Evolutionary conservation across 2,888 invertebrate species (phyloP).

Genomic region (Drosophila stalkeri): DNA sequence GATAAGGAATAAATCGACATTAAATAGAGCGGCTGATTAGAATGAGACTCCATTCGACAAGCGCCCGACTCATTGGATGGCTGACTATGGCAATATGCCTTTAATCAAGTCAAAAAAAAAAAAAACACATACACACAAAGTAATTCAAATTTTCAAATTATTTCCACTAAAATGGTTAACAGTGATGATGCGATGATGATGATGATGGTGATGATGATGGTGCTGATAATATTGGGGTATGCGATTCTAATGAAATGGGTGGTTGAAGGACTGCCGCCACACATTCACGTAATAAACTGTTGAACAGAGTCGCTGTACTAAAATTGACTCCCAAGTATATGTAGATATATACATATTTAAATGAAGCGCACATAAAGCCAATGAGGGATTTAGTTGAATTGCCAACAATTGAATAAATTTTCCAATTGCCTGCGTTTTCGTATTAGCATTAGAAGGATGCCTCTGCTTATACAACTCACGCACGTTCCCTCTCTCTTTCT

Average conservation of each 20-base stretch:
- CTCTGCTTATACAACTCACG: slow-evolving; percentile 42
- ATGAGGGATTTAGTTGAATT: slow-evolving; percentile 82
- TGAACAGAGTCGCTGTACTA: slow-evolving; percentile 9
- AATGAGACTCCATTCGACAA: not conserved
- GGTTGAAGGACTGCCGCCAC: slow-evolving; percentile 23
- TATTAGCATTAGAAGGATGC: slow-evolving; percentile 76
- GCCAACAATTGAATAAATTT: slow-evolving; percentile 84
- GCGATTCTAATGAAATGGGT: slow-evolving; percentile 32
- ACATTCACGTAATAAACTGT: slow-evolving; percentile 42
- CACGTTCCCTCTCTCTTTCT: slow-evolving; percentile 37
- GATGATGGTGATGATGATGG: slow-evolving; percentile 14
- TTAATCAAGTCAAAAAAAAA: slow-evolving; percentile 67
- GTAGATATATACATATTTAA: slow-evolving; percentile 55
- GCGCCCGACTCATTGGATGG: slow-evolving; percentile 1
- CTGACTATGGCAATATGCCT: slow-evolving; percentile 56
- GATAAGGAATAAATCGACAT: not conserved
- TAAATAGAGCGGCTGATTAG: not conserved
- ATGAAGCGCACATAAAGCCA: slow-evolving; percentile 78
- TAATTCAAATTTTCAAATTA: slow-evolving; percentile 78
- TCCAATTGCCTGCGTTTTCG: slow-evolving; percentile 82
- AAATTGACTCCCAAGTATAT: slow-evolving; percentile 11
- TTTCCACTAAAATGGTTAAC: slow-evolving; percentile 64
- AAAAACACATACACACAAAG: too few species aligned
- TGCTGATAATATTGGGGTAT: slow-evolving; percentile 23
- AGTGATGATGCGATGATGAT: slow-evolving; percentile 21